These are phyloP conservation scores for Druceiella hillmani DNA, from an alignment of 2,888 invertebrate genomes.

Conservation along the genomic window DNA sequence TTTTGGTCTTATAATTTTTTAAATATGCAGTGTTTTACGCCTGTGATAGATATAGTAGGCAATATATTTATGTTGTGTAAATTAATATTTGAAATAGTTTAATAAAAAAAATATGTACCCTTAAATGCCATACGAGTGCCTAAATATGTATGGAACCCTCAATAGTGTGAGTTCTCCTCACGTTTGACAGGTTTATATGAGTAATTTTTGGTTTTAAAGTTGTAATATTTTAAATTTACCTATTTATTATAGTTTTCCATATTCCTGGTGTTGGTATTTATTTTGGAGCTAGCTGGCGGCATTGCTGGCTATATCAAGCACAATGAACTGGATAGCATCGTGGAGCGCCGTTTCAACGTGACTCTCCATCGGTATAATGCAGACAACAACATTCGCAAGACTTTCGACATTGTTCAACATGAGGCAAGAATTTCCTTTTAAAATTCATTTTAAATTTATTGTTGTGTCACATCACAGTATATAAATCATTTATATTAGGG, in stretches of 20 bases:
- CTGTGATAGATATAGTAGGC: too few relatives aligned
- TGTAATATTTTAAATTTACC: slow-evolving; percentile 22
- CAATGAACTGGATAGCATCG: slow-evolving; percentile 59
- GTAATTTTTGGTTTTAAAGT: too few relatives aligned
- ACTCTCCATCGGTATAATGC: slow-evolving; percentile 65
- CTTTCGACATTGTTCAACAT: slow-evolving; percentile 82
- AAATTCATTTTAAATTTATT: too few relatives aligned
- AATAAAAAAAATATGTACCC: too few relatives aligned
- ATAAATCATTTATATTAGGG: slow-evolving; percentile 8
- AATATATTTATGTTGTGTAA: too few relatives aligned
- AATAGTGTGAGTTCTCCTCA: too few relatives aligned
- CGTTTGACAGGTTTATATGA: too few relatives aligned
- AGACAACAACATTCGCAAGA: slow-evolving; percentile 58
- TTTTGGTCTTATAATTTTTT: too few relatives aligned
- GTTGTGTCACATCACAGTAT: not conserved
- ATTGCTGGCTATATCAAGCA: slow-evolving; percentile 77
- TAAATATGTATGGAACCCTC: too few relatives aligned
- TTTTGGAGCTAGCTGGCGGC: slow-evolving; percentile 78
- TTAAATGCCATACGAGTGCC: too few relatives aligned
- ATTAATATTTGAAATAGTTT: too few relatives aligned
- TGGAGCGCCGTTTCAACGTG: slow-evolving; percentile 64
- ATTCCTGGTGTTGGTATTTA: slow-evolving; percentile 72
- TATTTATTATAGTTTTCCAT: slow-evolving; percentile 61
- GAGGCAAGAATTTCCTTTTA: slow-evolving; percentile 72
- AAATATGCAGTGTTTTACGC: too few relatives aligned